These are phyloP conservation scores for Deroplatys truncata DNA, from an alignment of 2,888 invertebrate genomes.

Conservation along the genomic window DNA sequence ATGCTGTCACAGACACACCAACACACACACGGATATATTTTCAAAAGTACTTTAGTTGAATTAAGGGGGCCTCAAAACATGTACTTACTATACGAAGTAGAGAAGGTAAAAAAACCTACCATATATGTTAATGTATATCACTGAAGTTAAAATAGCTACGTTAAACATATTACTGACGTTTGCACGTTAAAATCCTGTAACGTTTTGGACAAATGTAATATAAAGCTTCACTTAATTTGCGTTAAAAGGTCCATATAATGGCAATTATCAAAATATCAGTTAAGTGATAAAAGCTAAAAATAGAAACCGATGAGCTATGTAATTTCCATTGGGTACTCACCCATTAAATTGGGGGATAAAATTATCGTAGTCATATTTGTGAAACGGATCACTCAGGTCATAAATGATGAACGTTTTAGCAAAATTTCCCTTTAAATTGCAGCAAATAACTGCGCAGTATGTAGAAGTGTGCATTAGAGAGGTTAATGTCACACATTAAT, in stretches of 20 bases:
- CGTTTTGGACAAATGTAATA: no score
- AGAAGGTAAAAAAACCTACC: no score
- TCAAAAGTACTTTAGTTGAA: no score
- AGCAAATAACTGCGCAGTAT: background rate
- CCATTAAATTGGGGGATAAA: background rate
- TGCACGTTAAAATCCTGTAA: no score
- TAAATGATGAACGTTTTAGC: background rate
- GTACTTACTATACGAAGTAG: no score
- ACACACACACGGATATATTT: no score
- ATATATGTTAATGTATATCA: no score
- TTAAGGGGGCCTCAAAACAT: no score
- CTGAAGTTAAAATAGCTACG: no score
- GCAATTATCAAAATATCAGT: background rate
- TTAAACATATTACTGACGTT: no score
- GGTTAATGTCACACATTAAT: background rate
- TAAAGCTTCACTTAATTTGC: no score
- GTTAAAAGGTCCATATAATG: background rate
- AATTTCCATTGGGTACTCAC: background rate
- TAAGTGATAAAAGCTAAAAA: background rate
- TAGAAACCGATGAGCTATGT: background rate
- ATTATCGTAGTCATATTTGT: background rate
- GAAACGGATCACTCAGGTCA: background rate
- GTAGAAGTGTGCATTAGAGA: background rate
- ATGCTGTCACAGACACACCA: no score
- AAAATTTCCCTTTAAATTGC: background rate